Evolutionary conservation across 2,888 invertebrate species (phyloP).

Genomic region (Pheosia tremula): DNA sequence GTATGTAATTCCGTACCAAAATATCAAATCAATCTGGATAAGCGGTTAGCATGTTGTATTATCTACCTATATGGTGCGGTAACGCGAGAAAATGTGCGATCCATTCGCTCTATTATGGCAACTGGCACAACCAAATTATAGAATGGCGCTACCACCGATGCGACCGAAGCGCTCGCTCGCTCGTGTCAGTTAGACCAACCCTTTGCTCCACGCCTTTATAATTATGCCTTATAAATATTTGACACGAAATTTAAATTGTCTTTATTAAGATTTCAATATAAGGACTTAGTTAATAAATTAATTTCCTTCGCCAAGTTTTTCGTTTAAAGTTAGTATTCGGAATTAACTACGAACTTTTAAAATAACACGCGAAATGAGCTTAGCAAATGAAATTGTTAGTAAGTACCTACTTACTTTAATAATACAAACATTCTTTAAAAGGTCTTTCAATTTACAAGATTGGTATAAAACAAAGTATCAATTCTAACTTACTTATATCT

Average conservation of each 20-base stretch:
- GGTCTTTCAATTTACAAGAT: neutral
- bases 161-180: neutral
- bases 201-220: slow-evolving; percentile 9
- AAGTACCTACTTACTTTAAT: neutral
- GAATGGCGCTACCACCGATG: neutral
- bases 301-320: neutral
- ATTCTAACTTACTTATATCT: too few relatives aligned
- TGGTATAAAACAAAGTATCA: too few relatives aligned
- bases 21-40: too few relatives aligned
- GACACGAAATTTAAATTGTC: slow-evolving; percentile 1
- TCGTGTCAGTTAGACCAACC: slow-evolving; percentile 6
- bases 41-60: too few relatives aligned
- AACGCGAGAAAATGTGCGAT: too few relatives aligned
- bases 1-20: too few relatives aligned
- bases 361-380: neutral
- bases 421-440: neutral
- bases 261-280: neutral
- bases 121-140: neutral
- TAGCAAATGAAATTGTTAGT: neutral
- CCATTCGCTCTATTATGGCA: too few relatives aligned
- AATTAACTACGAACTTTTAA: slow-evolving; percentile 4
- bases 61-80: too few relatives aligned
- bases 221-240: slow-evolving; percentile 7
- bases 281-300: neutral
- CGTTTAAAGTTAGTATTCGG: neutral